Conservation (phyloP, 2,888 invertebrate species). For the Petrolisthes manimaculis region DNA sequence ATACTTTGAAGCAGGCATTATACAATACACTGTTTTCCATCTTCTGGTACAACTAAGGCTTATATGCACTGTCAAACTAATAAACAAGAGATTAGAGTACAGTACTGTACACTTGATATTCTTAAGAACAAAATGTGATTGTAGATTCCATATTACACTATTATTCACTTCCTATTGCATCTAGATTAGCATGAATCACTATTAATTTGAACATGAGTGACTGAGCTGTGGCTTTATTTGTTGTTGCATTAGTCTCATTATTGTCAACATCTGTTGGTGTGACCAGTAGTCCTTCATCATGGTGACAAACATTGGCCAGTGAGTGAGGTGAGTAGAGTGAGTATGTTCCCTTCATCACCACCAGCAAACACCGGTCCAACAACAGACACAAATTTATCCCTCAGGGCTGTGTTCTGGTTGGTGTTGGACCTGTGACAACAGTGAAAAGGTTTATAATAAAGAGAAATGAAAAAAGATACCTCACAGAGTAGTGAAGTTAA, state of each 20-base stretch:
- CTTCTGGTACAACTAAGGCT: background rate
- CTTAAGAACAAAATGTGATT: background rate
- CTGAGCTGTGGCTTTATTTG: slow-evolving; percentile 4
- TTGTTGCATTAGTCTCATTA: background rate
- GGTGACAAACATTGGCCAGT: slow-evolving; percentile 52
- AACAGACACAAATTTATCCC: slow-evolving; percentile 56
- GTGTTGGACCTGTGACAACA: slow-evolving; percentile 15
- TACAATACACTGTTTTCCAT: too few species aligned
- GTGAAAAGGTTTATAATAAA: too few species aligned
- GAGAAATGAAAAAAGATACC: too few species aligned
- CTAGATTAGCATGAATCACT: too few species aligned
- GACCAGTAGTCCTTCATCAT: slow-evolving; percentile 50
- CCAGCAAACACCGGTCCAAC: slow-evolving; percentile 52
- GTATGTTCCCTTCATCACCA: slow-evolving; percentile 57
- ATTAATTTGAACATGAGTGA: background rate
- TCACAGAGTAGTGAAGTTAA: too few species aligned
- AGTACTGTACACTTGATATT: too few species aligned
- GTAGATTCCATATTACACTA: background rate
- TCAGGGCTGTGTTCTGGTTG: slow-evolving; percentile 44
- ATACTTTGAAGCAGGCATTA: too few species aligned
- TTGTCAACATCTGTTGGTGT: slow-evolving; percentile 14
- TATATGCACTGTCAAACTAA: background rate
- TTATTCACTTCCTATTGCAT: too few species aligned
- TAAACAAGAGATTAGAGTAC: too few species aligned
- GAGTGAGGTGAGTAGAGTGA: slow-evolving; percentile 56